Conservation (phyloP, 2,797 vertebrate species). For the Melanotaenia maccullochi region DNA sequence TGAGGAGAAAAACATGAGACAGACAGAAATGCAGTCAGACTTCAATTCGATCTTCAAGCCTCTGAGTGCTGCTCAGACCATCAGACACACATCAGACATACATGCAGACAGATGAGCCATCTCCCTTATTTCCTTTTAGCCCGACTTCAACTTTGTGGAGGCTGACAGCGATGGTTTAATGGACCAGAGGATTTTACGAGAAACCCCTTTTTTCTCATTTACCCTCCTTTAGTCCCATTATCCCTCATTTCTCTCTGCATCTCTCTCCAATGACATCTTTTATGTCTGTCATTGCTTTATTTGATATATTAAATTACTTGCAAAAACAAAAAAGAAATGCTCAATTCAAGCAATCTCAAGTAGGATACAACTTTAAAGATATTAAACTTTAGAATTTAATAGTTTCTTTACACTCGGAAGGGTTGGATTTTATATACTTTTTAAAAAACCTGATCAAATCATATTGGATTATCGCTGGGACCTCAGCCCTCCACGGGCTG, state of each 20-base stretch:
- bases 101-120: conserved; percentile 33
- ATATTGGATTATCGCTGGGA: conserved; percentile 12
- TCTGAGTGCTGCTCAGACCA: conserved; percentile 55
- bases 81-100: conserved; percentile 26
- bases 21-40: conserved; percentile 47
- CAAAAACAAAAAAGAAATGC: not conserved
- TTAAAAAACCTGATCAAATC: not conserved
- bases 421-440: not conserved
- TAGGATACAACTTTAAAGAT: not conserved
- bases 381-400: not conserved
- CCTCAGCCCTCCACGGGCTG: not conserved
- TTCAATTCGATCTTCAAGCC: conserved; percentile 39
- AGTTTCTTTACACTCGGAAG: not conserved
- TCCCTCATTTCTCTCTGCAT: not conserved
- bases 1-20: not conserved
- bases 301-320: conserved; percentile 2
- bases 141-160: conserved; percentile 35
- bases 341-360: not conserved
- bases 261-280: not conserved
- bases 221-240: conserved; percentile 1
- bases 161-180: conserved; percentile 51
- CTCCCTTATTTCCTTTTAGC: conserved; percentile 23
- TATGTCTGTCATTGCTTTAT: conserved; percentile 2
- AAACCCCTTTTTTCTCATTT: conserved; percentile 29
- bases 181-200: conserved; percentile 44